Evolutionary conservation across 2,797 vertebrate species (phyloP).

Genomic region (Salarias fasciatus): DNA sequence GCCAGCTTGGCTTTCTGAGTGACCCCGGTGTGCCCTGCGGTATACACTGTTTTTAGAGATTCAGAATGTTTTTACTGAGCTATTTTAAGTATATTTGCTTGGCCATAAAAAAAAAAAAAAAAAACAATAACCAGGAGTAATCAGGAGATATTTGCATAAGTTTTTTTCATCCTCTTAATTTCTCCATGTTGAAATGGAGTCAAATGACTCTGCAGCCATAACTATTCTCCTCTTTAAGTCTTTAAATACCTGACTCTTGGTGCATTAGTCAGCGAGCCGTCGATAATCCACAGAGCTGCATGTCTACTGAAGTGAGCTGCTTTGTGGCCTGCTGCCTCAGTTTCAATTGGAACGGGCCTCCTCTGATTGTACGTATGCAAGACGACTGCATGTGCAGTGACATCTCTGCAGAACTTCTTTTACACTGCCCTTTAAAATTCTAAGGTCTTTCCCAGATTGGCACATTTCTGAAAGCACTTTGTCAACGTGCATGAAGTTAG

Average conservation of each 20-base stretch:
- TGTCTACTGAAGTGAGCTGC: slow-evolving; percentile 69
- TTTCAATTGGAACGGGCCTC: slow-evolving; percentile 30
- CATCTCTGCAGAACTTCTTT: background rate
- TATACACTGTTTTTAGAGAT: slow-evolving; percentile 3
- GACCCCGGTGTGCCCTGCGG: slow-evolving; percentile 32
- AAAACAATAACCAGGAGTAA: no score
- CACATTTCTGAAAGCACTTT: background rate
- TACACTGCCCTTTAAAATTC: no score
- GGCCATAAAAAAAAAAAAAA: no score
- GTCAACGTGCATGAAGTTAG: slow-evolving; percentile 19
- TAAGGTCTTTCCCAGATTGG: no score
- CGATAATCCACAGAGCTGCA: slow-evolving; percentile 69
- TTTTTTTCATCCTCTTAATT: slow-evolving; percentile 28
- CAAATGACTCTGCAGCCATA: slow-evolving; percentile 46
- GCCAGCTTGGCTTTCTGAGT: slow-evolving; percentile 48
- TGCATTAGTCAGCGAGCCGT: slow-evolving; percentile 72
- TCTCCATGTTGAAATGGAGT: slow-evolving; percentile 41
- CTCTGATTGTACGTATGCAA: slow-evolving; percentile 39
- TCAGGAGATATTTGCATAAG: no score
- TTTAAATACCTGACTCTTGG: slow-evolving; percentile 67
- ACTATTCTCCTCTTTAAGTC: slow-evolving; percentile 63
- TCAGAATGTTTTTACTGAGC: background rate
- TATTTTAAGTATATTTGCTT: no score
- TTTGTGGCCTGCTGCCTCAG: slow-evolving; percentile 47
- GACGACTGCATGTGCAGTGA: slow-evolving; percentile 32